Evolutionary conservation across 2,888 invertebrate species (phyloP).

Genomic region (Sarcophaga subvicina): DNA sequence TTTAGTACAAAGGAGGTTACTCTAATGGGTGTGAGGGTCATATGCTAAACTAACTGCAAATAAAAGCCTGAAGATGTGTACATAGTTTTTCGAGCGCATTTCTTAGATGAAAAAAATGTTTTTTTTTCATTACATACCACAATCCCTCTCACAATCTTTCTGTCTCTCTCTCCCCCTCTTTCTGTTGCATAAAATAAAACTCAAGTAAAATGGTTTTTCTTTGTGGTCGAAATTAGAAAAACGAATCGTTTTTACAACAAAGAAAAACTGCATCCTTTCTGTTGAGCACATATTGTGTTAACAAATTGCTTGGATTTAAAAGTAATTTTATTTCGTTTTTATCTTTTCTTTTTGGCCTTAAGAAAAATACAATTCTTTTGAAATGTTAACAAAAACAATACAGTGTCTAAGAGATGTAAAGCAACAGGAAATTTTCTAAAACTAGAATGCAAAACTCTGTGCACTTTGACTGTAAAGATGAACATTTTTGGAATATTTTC

Average conservation of each 20-base stretch:
- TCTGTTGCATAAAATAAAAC: too few relatives aligned
- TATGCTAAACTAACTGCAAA: too few relatives aligned
- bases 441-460: too few relatives aligned
- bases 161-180: too few relatives aligned
- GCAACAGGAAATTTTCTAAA: background rate
- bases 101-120: too few relatives aligned
- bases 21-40: too few relatives aligned
- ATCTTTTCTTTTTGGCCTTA: slow-evolving; percentile 4
- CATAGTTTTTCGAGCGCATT: too few relatives aligned
- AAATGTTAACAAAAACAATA: slow-evolving; percentile 12
- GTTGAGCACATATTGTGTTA: slow-evolving; percentile 46
- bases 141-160: too few relatives aligned
- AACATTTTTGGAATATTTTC: background rate
- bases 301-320: slow-evolving; percentile 29
- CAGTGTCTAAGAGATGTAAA: background rate
- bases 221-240: background rate
- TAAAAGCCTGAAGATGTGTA: too few relatives aligned
- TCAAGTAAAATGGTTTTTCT: too few relatives aligned
- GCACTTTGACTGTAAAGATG: background rate
- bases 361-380: slow-evolving; percentile 7
- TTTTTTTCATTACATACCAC: too few relatives aligned
- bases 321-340: slow-evolving; percentile 5
- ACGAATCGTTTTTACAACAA: background rate
- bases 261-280: slow-evolving; percentile 11
- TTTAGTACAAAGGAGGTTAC: too few relatives aligned